Evolutionary conservation across 2,888 invertebrate genomes (phyloP), one percentile per base, ranked within the genome.

Genomic region (Volucella inanis): DNA sequence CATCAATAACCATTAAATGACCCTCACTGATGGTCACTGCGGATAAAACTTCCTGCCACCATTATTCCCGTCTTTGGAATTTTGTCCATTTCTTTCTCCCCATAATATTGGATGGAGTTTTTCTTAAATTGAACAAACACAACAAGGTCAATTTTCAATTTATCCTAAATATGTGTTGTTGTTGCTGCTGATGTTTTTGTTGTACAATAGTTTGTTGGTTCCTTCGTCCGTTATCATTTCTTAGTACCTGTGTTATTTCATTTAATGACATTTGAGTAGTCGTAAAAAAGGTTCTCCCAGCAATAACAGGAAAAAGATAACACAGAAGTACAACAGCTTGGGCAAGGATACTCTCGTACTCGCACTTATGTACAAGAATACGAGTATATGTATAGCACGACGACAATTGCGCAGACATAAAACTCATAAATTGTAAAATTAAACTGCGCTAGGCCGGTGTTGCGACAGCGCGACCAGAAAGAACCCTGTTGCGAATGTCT

Each of bases 1-100:
- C 88, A 88, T 88, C 88, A 88, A 88, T 88, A 88, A 88, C 88
- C 88, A 88, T 88, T 87, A 88, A 88, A 88, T 88, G 87, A 88
- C 88, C 88, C 88, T 88, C 88, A 86, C 87, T 84, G 88, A 88
- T 88, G 88, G 88, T 78, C 88, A 87, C 87, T 87, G 82, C 80
- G 85, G 88, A 88, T 88, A 88, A 88, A 87, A 87, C 86, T 87
- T 88, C 88, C 87, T 87, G 87, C 81, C 87, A 72, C 76, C 64
- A 76, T 85, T 85, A 80, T 80, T 76, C 61, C 15, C 47, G 57
- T 76, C 72, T 67, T 85, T 79, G 59, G 57, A 45, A 70, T 74
- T 83, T 64, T 76, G 61, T 75, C 62, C 14, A 49, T 52, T 68
- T 64, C 54, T 79, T 65, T 67, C 45, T 67, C 70, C 72, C 67